phyloP scores from a whole-genome alignment of 1,140 invertebrate genomes.

The Calosoma granatense region DNA sequence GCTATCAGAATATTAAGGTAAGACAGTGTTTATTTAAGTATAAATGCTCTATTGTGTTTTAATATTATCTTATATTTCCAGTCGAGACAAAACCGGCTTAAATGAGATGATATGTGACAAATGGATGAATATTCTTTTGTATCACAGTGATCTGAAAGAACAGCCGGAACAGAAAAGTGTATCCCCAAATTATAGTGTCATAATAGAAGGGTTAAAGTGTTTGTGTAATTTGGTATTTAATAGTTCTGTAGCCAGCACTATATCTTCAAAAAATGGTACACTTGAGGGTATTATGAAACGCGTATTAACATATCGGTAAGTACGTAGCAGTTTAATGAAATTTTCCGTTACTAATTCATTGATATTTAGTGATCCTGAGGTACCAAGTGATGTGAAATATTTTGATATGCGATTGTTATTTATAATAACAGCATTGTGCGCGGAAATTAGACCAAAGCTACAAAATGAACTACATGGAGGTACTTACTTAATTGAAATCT shows the following conservation, averaged over 20 bases:
- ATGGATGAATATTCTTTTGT: slow-evolving; percentile 52
- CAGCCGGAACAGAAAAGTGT: slow-evolving; percentile 28
- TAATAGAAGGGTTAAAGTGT: slow-evolving; percentile 74
- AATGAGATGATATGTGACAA: slow-evolving; percentile 56
- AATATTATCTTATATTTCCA: slow-evolving; percentile 29
- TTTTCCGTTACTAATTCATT: slow-evolving; percentile 7
- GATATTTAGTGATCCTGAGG: slow-evolving; percentile 34
- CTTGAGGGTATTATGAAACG: slow-evolving; percentile 64
- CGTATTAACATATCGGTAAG: slow-evolving; percentile 54
- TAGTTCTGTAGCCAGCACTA: slow-evolving; percentile 53
- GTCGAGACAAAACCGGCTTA: slow-evolving; percentile 65
- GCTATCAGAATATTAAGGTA: slow-evolving; percentile 47
- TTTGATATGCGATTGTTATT: slow-evolving; percentile 86
- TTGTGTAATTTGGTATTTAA: slow-evolving; percentile 85
- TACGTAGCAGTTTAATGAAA: slow-evolving; percentile 3
- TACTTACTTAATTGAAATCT: slow-evolving; percentile 64
- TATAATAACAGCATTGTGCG: slow-evolving; percentile 71
- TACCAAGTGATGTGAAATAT: slow-evolving; percentile 63
- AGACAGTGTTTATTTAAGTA: slow-evolving; percentile 16
- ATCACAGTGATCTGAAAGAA: slow-evolving; percentile 46
- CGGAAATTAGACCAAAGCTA: slow-evolving; percentile 57
- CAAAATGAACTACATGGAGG: slow-evolving; percentile 71
- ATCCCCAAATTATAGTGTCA: slow-evolving; percentile 31
- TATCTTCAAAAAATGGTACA: slow-evolving; percentile 60
- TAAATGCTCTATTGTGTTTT: slow-evolving; percentile 12